Evolutionary conservation across 2,888 invertebrate species (phyloP), one percentile per base, ranked within the genome.

Genomic region (Oligia latruncula): DNA sequence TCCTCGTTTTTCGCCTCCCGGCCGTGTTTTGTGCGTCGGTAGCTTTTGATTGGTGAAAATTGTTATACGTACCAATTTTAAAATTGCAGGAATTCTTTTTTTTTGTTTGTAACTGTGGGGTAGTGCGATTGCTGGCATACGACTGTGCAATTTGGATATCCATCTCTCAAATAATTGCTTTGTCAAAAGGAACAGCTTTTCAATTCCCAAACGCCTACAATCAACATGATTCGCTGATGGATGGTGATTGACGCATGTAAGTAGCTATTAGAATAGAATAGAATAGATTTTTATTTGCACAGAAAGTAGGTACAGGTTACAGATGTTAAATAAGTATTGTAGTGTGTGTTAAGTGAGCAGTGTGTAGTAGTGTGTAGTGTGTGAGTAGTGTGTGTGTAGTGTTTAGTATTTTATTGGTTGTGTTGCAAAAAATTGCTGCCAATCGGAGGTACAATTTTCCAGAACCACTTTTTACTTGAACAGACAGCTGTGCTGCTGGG

Each of bases 31-130:
- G 58, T 68, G 20, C 2, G 66, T 13, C 35, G 20, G 35, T 49
- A 23, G 55, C 55, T 87, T 86, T 87, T 83, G 83, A 87, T 73
- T 72, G 83, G 46, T 49, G 23, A 43, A 83, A 78, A 40, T 66
- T n/a, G 46, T 5, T 43, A n/a, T 13, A 52, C 20, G 11, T 40
- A 9, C n/a, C 58, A 66, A 43, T 78, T 86, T 83, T 40, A 20
- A 83, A 70, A 72, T 62, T 29, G 52, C 13, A 35, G 40, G 29
- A 0, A 35, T 66, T 74, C 15, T 52, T 80, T 52, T 80, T 15
- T 65, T 43, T 35, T 6, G 5, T 4, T 15, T 52, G 5, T 9
- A 15, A 29, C 52, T 35, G 5, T 46, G 55, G 17, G 35, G 8
- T 17, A 17, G 46, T 40, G 9, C 0, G 35, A 35, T 40, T 23